These are phyloP conservation scores for Drosophila mayri DNA, from an alignment of 1,140 invertebrate species.

Conservation along the genomic window DNA sequence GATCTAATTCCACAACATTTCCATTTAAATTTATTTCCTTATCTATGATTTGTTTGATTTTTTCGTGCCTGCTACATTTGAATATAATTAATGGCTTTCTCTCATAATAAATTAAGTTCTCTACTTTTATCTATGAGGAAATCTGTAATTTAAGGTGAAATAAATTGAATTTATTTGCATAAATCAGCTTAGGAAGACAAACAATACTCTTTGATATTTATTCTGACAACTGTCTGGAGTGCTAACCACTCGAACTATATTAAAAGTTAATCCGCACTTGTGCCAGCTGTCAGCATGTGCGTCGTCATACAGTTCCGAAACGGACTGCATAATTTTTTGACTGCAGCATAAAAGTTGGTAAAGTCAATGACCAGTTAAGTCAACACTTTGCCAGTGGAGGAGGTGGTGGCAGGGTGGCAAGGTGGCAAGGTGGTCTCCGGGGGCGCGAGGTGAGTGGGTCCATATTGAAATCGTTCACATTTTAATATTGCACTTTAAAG, in stretches of 20 bases:
- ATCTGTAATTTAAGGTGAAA: not conserved
- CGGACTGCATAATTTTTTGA: slow-evolving; percentile 75
- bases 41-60: slow-evolving; percentile 7
- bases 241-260: slow-evolving; percentile 9
- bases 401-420: not conserved
- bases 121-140: not conserved
- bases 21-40: not conserved
- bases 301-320: slow-evolving; percentile 36
- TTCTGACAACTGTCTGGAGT: slow-evolving; percentile 5
- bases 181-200: slow-evolving; percentile 1
- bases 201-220: slow-evolving; percentile 7
- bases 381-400: slow-evolving; percentile 51
- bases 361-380: slow-evolving; percentile 83
- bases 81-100: slow-evolving; percentile 3
- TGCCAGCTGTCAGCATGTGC: slow-evolving; percentile 20
- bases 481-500: slow-evolving; percentile 75
- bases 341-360: slow-evolving; percentile 73
- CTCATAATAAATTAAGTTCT: not conserved
- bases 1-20: not conserved
- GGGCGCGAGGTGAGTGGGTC: not conserved
- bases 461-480: slow-evolving; percentile 47
- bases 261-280: slow-evolving; percentile 26
- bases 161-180: slow-evolving; percentile 12
- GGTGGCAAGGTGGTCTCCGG: slow-evolving; percentile 1
- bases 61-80: not conserved